phyloP scores from a whole-genome alignment of 1,140 invertebrate species.

The Leptinotarsa undecemlineata region DNA sequence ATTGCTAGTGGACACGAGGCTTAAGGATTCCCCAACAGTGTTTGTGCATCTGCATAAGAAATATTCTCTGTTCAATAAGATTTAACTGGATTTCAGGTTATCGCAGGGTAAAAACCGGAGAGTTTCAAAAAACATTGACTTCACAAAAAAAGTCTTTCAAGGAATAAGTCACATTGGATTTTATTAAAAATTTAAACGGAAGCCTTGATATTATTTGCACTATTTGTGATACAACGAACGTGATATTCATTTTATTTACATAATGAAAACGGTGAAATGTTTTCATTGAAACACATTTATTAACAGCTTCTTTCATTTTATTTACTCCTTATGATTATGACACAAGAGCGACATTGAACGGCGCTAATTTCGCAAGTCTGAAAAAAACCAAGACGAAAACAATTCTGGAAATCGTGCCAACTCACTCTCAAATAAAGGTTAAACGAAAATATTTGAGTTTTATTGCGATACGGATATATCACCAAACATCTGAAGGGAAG shows the following conservation, averaged over 20 bases:
- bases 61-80: no score
- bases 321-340: neutral
- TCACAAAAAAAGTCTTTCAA: no score
- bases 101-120: no score
- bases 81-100: no score
- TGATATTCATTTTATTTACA: slow-evolving; percentile 2
- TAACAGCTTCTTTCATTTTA: neutral
- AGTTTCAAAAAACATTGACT: no score
- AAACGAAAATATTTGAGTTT: neutral
- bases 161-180: no score
- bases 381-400: neutral
- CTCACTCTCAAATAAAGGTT: neutral
- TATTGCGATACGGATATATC: neutral
- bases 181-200: no score
- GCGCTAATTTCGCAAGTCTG: neutral
- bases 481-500: neutral
- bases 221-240: neutral
- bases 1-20: no score
- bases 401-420: neutral
- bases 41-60: no score
- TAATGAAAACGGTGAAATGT: neutral
- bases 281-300: neutral
- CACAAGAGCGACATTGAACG: neutral
- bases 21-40: no score
- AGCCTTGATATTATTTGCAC: no score